A percentile compares a stretch with the other conserved stretches of the same genome.
Conservation (phyloP, 2,113 vertebrate species). For the Nanorana parkeri region DNA sequence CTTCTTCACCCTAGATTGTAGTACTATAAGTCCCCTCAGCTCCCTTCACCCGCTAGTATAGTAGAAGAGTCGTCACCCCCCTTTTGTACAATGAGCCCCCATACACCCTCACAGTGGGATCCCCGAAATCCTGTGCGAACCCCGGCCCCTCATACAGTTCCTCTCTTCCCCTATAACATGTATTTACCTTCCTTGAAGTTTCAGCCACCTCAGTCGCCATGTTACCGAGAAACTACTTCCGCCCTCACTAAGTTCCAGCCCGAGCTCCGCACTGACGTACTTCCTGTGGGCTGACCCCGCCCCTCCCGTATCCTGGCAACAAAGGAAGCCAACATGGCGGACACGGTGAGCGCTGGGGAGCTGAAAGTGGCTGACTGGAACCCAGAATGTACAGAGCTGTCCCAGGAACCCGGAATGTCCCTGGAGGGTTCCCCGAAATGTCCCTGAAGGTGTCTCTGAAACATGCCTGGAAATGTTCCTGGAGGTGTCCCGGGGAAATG, state of each 20-base stretch:
- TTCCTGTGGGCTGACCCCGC: not conserved
- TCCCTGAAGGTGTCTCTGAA: too few species aligned
- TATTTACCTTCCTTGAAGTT: too few species aligned
- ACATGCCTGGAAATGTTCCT: too few species aligned
- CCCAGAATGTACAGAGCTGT: too few species aligned
- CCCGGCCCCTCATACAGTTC: not conserved
- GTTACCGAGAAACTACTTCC: constrained; percentile 7
- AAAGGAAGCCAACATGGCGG: constrained; percentile 38
- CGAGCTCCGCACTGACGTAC: not conserved
- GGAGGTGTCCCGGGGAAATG: too few species aligned
- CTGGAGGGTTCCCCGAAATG: too few species aligned
- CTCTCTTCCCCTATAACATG: not conserved
- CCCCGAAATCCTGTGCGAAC: too few species aligned
- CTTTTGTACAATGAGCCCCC: not conserved
- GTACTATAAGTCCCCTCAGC: not conserved
- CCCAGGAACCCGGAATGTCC: too few species aligned
- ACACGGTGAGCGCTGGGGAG: not conserved
- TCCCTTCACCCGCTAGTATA: not conserved
- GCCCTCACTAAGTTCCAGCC: constrained; percentile 11
- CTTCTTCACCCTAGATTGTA: not conserved
- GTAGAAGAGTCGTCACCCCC: not conserved
- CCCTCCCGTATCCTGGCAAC: constrained; percentile 17
- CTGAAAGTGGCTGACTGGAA: too few species aligned
- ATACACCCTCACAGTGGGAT: too few species aligned
- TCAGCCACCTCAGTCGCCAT: constrained; percentile 15